Percentiles rank a stretch among this genome's conserved stretches.
Evolutionary conservation across 2,888 invertebrate species (phyloP).

Genomic region (Blera fallax): DNA sequence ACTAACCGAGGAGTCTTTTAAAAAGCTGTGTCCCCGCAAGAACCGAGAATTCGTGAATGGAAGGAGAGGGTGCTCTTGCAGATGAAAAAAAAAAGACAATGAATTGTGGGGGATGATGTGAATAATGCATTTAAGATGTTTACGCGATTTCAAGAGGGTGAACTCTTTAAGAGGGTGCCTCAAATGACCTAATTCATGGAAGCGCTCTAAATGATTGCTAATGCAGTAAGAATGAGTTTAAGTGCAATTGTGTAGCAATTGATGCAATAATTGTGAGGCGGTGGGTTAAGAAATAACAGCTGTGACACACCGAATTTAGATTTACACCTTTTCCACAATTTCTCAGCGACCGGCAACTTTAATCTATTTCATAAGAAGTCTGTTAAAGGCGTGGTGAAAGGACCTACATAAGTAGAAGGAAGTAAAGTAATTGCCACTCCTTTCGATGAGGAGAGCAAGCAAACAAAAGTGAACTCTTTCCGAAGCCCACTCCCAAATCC

Average conservation of each 20-base stretch:
- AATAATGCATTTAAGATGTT: conserved; percentile 38
- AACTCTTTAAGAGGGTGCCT: background rate
- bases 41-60: background rate
- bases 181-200: conserved; percentile 4
- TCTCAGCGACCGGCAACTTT: background rate
- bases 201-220: background rate
- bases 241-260: background rate
- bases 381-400: too few species aligned
- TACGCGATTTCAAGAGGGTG: background rate
- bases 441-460: background rate
- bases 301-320: too few species aligned
- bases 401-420: too few species aligned
- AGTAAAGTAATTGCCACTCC: background rate
- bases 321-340: too few species aligned
- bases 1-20: conserved; percentile 16
- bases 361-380: too few species aligned
- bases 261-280: too few species aligned
- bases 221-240: background rate
- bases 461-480: too few species aligned
- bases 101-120: conserved; percentile 11
- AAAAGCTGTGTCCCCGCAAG: background rate
- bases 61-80: background rate
- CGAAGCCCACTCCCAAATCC: too few species aligned
- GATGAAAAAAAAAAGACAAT: background rate
- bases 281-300: too few species aligned